A percentile compares a stretch with the other conserved stretches of the same genome.
Conservation (phyloP, 2,113 vertebrate species). For the Sigmodon hispidus region DNA sequence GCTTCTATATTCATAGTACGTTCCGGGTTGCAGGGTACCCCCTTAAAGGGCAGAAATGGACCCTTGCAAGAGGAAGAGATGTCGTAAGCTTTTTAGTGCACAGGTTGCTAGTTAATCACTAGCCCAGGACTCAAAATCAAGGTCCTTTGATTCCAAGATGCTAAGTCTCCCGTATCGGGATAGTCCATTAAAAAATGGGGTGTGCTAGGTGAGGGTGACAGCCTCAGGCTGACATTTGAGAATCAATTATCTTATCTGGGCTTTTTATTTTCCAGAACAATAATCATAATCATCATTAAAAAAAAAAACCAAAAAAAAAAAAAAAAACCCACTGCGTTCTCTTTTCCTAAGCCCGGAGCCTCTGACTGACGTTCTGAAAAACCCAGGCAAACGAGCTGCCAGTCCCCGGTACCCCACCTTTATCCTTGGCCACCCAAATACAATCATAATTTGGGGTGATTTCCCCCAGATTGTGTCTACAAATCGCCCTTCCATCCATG, state of each 20-base stretch:
- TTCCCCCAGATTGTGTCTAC: background rate
- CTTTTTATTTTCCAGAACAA: background rate
- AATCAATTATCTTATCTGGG: background rate
- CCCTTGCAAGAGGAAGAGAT: background rate
- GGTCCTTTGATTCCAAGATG: background rate
- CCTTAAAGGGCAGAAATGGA: background rate
- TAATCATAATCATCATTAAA: background rate
- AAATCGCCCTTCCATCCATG: rapidly evolving
- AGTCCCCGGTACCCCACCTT: background rate
- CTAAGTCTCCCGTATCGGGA: background rate
- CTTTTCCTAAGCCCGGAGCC: background rate
- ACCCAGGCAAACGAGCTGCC: background rate
- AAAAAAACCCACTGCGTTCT: background rate
- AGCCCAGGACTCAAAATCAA: background rate
- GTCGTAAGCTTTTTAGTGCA: background rate
- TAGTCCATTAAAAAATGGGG: conserved; percentile 15
- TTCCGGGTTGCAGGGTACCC: background rate
- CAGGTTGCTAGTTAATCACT: no score
- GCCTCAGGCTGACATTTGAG: background rate
- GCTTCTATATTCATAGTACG: rapidly evolving
- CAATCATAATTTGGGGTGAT: background rate
- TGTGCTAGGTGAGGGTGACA: background rate
- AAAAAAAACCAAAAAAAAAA: background rate
- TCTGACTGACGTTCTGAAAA: background rate
- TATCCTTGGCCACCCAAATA: background rate